Evolutionary conservation across 2,113 vertebrate species (phyloP).

Genomic region (Anser cygnoides): DNA sequence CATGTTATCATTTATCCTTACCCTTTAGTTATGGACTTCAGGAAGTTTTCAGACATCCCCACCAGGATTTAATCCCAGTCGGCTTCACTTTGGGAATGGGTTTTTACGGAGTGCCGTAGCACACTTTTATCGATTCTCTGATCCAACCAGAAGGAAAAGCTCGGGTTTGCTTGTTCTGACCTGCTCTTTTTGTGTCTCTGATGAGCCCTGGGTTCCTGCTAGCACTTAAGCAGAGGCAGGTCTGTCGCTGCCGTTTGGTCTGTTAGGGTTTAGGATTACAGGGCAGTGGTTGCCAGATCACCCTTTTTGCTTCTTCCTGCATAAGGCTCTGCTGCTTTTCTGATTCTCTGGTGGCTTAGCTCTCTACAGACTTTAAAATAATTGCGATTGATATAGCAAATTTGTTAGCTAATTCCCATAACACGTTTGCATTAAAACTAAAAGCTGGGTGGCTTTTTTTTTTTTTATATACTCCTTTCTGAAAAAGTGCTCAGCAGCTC

Average conservation of each 20-base stretch:
- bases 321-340: background rate
- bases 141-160: background rate
- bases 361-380: slow-evolving; percentile 11
- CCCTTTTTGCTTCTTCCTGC: background rate
- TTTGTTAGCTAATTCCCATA: slow-evolving; percentile 35
- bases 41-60: background rate
- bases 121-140: background rate
- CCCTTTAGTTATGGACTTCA: slow-evolving; percentile 39
- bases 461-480: background rate
- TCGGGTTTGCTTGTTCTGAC: background rate
- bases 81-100: background rate
- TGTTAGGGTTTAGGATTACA: background rate
- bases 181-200: background rate
- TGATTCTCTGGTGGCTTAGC: background rate
- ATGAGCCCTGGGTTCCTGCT: background rate
- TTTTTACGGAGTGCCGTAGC: background rate
- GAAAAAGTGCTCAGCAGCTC: background rate
- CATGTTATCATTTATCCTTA: slow-evolving; percentile 5
- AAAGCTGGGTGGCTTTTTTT: background rate
- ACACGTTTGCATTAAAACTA: background rate
- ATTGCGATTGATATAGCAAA: slow-evolving; percentile 9
- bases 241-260: background rate
- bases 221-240: fast-evolving
- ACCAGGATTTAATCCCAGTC: background rate
- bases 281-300: background rate